Conservation (phyloP, 2,113 vertebrate species). For the Emydocephalus ijimae region DNA sequence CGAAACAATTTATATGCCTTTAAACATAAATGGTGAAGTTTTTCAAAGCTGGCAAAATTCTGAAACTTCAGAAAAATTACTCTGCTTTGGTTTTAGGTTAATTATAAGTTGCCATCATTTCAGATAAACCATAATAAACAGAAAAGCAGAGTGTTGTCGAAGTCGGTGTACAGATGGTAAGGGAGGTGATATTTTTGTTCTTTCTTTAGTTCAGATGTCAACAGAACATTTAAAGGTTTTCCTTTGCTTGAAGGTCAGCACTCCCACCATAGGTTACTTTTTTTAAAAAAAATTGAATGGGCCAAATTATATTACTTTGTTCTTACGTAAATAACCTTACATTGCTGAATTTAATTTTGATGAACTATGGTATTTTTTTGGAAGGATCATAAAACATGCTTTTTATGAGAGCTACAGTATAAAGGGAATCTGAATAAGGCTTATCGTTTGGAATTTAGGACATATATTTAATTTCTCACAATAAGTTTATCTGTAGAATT, state of each 20-base stretch:
- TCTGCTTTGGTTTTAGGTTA: background rate
- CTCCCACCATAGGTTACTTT: background rate
- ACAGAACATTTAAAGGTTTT: background rate
- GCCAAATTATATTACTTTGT: background rate
- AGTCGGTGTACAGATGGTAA: background rate
- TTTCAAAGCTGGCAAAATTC: background rate
- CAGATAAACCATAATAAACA: background rate
- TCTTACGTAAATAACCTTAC: background rate
- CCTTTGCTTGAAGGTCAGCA: background rate
- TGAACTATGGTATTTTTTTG: background rate
- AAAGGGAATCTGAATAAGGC: background rate
- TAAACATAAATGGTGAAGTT: background rate
- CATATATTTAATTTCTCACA: background rate
- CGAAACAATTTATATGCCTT: background rate
- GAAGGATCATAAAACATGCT: background rate
- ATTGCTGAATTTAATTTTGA: background rate
- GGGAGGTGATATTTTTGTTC: background rate
- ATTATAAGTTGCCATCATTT: background rate
- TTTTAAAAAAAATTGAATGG: background rate
- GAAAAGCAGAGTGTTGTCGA: background rate
- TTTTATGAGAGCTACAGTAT: background rate
- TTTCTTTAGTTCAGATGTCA: slow-evolving; percentile 1
- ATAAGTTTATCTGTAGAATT: background rate
- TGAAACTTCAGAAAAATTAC: background rate
- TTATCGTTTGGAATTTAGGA: background rate